Percentiles rank a stretch among this genome's conserved stretches.
Evolutionary conservation across 2,113 vertebrate species (phyloP).

Genomic region (Colius striatus): DNA sequence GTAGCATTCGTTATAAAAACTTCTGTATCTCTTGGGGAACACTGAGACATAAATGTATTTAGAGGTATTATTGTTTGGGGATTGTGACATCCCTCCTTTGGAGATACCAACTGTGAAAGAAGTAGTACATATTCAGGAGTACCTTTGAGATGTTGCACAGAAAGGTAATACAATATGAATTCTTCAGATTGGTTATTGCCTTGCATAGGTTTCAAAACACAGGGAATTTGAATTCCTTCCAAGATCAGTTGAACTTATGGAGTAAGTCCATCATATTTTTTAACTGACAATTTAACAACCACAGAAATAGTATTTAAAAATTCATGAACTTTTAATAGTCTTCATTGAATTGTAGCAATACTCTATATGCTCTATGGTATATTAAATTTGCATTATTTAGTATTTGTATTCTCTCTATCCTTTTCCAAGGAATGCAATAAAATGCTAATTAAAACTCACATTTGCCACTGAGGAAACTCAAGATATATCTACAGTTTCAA

Average conservation of each 20-base stretch:
- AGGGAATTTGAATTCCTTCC: neutral
- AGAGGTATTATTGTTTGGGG: neutral
- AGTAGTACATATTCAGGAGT: neutral
- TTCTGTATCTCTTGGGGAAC: neutral
- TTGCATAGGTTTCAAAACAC: neutral
- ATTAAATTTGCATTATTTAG: conserved; percentile 69
- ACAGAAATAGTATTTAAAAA: conserved; percentile 42
- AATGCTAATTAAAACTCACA: conserved; percentile 54
- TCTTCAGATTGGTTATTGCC: neutral
- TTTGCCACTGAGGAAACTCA: conserved; percentile 23
- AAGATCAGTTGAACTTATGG: neutral
- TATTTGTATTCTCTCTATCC: conserved; percentile 21
- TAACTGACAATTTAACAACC: conserved; percentile 5
- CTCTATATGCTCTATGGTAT: conserved; percentile 19
- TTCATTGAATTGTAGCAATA: neutral
- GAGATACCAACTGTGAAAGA: neutral
- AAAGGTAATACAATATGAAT: neutral
- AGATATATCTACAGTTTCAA: conserved; percentile 46
- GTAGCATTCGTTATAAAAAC: neutral
- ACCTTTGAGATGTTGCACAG: neutral
- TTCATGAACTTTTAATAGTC: conserved; percentile 33
- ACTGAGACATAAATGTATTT: neutral
- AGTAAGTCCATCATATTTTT: neutral
- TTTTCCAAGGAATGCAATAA: conserved; percentile 30
- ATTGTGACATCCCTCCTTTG: neutral